phyloP scores from a whole-genome alignment of 2,888 invertebrate genomes.

The Tipula helvola region DNA sequence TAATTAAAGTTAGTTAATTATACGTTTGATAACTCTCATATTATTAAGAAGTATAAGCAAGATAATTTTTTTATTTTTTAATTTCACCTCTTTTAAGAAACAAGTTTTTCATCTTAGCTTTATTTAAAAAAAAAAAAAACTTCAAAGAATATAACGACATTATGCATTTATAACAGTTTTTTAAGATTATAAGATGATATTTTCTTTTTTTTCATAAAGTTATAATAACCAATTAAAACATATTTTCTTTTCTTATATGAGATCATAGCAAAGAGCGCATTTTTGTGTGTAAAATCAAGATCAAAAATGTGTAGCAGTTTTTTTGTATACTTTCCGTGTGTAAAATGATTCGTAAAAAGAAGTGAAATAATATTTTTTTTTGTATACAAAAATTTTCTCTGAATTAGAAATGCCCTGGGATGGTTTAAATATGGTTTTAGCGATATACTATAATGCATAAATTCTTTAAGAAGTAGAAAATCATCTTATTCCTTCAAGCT shows the following conservation, averaged over 20 bases:
- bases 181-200: not conserved
- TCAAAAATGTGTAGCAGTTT: not conserved
- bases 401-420: no score
- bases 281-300: not conserved
- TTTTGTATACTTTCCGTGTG: not conserved
- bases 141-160: not conserved
- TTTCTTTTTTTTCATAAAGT: not conserved
- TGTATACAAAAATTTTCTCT: not conserved
- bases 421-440: no score
- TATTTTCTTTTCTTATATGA: not conserved
- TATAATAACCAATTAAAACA: not conserved
- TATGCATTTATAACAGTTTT: not conserved
- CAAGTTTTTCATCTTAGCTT: not conserved
- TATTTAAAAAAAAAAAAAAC: not conserved
- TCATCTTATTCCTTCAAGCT: no score
- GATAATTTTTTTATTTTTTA: not conserved
- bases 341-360: not conserved
- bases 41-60: not conserved
- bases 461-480: no score
- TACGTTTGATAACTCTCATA: not conserved
- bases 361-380: not conserved
- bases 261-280: not conserved
- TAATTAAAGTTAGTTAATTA: conserved; percentile 4
- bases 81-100: not conserved
- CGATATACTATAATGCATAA: no score